Evolutionary conservation across 2,113 vertebrate species (phyloP).

Genomic region (Platichthys stellatus): DNA sequence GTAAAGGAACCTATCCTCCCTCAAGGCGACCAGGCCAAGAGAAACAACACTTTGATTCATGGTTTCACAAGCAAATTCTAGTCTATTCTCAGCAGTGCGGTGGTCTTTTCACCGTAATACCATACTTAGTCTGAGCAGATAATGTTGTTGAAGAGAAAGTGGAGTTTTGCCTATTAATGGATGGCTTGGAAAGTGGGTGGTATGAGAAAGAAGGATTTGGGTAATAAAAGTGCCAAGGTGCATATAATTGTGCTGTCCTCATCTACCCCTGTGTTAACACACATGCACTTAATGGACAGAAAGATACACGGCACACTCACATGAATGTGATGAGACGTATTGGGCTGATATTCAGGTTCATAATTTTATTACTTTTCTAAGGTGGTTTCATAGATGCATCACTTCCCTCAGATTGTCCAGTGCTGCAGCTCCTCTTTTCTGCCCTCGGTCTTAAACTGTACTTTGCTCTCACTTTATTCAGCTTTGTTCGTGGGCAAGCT

Average conservation of each 20-base stretch:
- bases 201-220: slow-evolving; percentile 47
- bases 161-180: slow-evolving; percentile 65
- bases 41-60: slow-evolving; percentile 61
- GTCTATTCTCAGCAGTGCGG: slow-evolving; percentile 59
- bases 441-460: no score
- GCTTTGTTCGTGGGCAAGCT: no score
- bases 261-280: not conserved
- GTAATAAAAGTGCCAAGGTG: slow-evolving; percentile 54
- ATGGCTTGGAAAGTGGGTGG: slow-evolving; percentile 49
- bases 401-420: no score
- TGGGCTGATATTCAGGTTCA: not conserved
- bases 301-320: not conserved
- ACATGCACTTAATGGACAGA: not conserved
- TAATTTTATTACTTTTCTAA: no score
- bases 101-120: slow-evolving; percentile 42
- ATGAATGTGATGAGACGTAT: not conserved
- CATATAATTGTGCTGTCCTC: slow-evolving; percentile 15
- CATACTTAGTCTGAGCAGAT: slow-evolving; percentile 70
- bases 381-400: no score
- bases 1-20: slow-evolving; percentile 19
- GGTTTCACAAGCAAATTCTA: slow-evolving; percentile 43
- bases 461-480: no score
- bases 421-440: no score
- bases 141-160: slow-evolving; percentile 49
- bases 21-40: slow-evolving; percentile 43